Percentiles rank a stretch among this genome's conserved stretches.
These are phyloP conservation scores for Paramormyrops hopkinsi DNA, from an alignment of 2,797 vertebrate species.

Conservation along the genomic window DNA sequence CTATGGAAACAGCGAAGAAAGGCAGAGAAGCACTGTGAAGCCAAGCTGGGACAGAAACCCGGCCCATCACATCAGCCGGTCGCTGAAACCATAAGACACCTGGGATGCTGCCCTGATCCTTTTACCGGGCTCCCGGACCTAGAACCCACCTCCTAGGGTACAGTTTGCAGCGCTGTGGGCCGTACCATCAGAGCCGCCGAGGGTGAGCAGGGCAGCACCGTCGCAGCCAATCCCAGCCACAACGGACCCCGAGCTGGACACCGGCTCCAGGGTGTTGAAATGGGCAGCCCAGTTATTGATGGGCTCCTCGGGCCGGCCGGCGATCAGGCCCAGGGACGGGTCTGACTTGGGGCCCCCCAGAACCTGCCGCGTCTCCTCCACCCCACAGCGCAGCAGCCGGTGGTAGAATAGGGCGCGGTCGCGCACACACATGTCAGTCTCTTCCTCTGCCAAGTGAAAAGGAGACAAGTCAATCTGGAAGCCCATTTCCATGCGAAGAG, in stretches of 20 bases:
- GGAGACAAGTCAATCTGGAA: background rate
- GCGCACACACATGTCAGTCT: conserved; percentile 80
- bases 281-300: conserved; percentile 71
- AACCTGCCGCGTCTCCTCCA: conserved; percentile 64
- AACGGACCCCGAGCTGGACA: conserved; percentile 59
- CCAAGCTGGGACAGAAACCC: background rate
- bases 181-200: conserved; percentile 35
- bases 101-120: background rate
- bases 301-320: conserved; percentile 66
- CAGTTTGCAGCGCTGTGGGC: conserved; percentile 25
- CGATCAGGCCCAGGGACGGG: conserved; percentile 77
- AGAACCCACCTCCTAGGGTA: conserved; percentile 18
- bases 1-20: background rate
- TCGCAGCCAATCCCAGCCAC: conserved; percentile 45
- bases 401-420: conserved; percentile 89
- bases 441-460: conserved; percentile 68
- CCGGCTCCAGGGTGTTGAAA: conserved; percentile 78
- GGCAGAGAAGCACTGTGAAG: background rate
- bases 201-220: conserved; percentile 31
- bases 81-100: background rate
- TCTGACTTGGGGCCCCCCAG: conserved; percentile 81
- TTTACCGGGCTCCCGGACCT: no score
- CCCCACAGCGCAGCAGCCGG: conserved; percentile 74
- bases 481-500: background rate
- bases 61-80: background rate